Evolutionary conservation across 2,113 vertebrate genomes (phyloP).

Genomic region (Thamnophis sirtalis): DNA sequence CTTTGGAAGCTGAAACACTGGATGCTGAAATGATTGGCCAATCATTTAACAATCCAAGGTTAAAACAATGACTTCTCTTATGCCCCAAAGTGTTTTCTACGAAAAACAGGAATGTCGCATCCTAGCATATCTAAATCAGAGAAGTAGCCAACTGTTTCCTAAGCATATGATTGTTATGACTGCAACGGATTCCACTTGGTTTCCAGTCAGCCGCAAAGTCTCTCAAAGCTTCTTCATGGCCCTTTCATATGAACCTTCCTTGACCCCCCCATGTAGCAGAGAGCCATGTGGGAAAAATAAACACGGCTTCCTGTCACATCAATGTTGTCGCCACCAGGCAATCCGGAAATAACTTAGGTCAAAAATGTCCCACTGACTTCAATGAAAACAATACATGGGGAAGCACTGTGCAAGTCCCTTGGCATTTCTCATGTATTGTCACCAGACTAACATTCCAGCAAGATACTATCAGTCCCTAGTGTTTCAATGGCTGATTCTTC

Average conservation of each 20-base stretch:
- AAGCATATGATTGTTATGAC: background rate
- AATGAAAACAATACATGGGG: background rate
- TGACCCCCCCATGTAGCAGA: background rate
- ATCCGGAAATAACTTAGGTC: conserved; percentile 2
- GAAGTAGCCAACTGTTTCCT: background rate
- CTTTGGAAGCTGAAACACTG: background rate
- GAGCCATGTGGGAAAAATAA: conserved; percentile 4
- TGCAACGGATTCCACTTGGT: background rate
- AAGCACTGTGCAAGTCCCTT: background rate
- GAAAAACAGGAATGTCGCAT: background rate
- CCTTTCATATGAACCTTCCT: background rate
- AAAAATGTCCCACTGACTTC: background rate
- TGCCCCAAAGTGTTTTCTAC: background rate
- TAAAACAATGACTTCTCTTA: background rate
- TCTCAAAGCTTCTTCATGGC: background rate
- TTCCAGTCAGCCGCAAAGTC: background rate
- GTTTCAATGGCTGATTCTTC: background rate
- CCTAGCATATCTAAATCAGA: background rate
- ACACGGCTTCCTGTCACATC: background rate
- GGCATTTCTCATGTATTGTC: background rate
- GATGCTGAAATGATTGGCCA: background rate
- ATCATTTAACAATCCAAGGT: background rate
- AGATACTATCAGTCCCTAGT: background rate
- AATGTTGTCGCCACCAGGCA: background rate
- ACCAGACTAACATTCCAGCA: background rate